phyloP scores from a whole-genome alignment of 1,140 invertebrate genomes.

The Harlomillsia oculata region DNA sequence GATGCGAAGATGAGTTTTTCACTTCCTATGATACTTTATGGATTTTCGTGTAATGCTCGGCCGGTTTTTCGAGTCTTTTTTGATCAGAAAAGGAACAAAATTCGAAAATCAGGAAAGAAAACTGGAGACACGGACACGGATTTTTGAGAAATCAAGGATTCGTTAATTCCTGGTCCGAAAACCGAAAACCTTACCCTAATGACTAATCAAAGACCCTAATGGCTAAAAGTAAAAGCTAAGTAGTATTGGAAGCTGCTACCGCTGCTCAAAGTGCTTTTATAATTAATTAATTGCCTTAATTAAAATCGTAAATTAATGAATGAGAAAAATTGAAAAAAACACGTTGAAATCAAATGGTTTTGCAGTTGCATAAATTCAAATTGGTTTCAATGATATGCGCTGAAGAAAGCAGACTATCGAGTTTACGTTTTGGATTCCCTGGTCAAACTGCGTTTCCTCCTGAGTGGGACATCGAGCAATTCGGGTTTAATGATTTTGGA shows the following conservation, averaged over 20 bases:
- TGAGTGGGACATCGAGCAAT: constrained; percentile 23
- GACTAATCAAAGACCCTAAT: too few species aligned
- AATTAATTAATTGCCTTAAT: too few species aligned
- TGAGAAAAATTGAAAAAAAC: not conserved
- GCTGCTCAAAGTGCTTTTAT: too few species aligned
- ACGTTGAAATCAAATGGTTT: not conserved
- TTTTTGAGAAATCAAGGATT: not conserved
- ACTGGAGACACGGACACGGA: not conserved
- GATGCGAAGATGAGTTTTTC: too few species aligned
- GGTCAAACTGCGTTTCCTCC: constrained; percentile 18
- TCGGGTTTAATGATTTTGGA: constrained; percentile 10
- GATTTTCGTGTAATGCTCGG: too few species aligned
- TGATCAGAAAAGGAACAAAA: not conserved
- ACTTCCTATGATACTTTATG: too few species aligned
- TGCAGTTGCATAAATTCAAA: not conserved
- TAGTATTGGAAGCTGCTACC: too few species aligned
- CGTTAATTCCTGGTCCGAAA: too few species aligned
- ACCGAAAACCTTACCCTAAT: too few species aligned
- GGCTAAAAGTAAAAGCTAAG: too few species aligned
- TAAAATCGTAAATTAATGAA: too few species aligned
- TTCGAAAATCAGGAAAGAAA: not conserved
- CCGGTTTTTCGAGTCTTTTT: constrained; percentile 1
- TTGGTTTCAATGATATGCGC: not conserved
- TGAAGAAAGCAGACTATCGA: not conserved
- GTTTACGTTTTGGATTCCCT: constrained; percentile 21